Evolutionary conservation across 2,888 invertebrate genomes (phyloP), one percentile per base, ranked within the genome.

Genomic region (Scotopteryx bipunctaria): DNA sequence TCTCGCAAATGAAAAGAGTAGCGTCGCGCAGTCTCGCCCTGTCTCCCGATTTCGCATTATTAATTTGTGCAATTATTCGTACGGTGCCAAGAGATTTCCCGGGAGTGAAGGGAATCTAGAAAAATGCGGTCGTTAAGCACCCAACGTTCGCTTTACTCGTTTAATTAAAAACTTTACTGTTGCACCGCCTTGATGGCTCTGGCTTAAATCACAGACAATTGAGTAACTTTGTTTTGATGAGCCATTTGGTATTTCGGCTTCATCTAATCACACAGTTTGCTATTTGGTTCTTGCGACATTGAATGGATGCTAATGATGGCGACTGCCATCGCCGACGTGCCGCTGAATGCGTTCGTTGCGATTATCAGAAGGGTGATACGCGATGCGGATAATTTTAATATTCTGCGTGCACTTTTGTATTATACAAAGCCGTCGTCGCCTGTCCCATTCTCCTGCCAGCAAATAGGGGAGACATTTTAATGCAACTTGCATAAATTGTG

Each of bases 91-190:
- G 77, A 84, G 76, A 85, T 84, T 86, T 82, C 83, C 82, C 79
- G 70, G 62, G 81, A 78, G 83, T 69, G 66, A 74, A 78, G 80
- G 78, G 83, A 78, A 75, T 76, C 76, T 78, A 81, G 83, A 86
- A 86, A 87, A 87, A 86, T 85, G 82, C 70, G 78, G 73, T 84
- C 83, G 82, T 86, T 86, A 84, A 83, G 78, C 73, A 68, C 66
- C 72, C 60, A 62, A 64, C 65, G 74, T 75, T 69, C 67, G 69
- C 72, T 63, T 67, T 66, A 68, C 73, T 68, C 66, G 69, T 81
- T 87, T 87, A 86, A 87, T 87, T 88, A 87, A 88, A 86, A 86
- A 85, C 76, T 86, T 85, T 76, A 80, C 75, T 79, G 81, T 76
- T 76, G 75, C 74, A 73, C 60, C 70, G 74, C 73, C 74, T 76